Percentiles rank a stretch among this genome's conserved stretches.
phyloP scores from a whole-genome alignment of 2,113 vertebrate species.

The Smithornis capensis region DNA sequence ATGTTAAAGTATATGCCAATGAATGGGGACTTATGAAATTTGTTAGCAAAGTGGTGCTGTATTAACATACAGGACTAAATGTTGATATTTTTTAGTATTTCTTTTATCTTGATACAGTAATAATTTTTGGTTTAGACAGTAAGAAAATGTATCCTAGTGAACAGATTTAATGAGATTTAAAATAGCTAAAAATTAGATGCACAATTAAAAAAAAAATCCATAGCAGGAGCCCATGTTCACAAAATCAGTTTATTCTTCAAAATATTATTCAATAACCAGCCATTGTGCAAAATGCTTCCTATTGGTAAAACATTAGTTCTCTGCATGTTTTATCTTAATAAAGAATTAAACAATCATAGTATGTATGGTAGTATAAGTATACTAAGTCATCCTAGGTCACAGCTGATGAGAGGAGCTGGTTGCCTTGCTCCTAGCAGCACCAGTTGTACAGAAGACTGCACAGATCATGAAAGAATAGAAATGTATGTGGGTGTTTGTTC shows the following conservation, averaged over 20 bases:
- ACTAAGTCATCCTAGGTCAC: not conserved
- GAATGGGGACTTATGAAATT: not conserved
- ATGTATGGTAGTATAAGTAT: not conserved
- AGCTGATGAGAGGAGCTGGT: not conserved
- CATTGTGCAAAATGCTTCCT: not conserved
- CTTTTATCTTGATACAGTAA: not conserved
- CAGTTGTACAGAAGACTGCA: not conserved
- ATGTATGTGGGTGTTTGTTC: constrained; percentile 8
- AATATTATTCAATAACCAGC: not conserved
- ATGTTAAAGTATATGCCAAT: not conserved
- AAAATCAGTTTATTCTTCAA: not conserved
- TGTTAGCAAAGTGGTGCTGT: not conserved
- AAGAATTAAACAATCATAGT: not conserved
- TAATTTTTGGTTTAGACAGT: not conserved
- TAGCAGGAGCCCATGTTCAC: not conserved
- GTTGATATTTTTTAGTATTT: not conserved
- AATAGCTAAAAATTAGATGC: not conserved
- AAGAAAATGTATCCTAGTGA: not conserved
- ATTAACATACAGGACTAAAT: not conserved
- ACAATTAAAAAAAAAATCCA: not conserved
- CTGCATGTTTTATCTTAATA: not conserved
- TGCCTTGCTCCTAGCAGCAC: not conserved
- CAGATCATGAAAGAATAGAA: constrained; percentile 41
- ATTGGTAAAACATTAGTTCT: not conserved
- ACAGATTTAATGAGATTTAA: not conserved